Conservation (phyloP, 2,888 invertebrate genomes). For the Dascillus cervinus region DNA sequence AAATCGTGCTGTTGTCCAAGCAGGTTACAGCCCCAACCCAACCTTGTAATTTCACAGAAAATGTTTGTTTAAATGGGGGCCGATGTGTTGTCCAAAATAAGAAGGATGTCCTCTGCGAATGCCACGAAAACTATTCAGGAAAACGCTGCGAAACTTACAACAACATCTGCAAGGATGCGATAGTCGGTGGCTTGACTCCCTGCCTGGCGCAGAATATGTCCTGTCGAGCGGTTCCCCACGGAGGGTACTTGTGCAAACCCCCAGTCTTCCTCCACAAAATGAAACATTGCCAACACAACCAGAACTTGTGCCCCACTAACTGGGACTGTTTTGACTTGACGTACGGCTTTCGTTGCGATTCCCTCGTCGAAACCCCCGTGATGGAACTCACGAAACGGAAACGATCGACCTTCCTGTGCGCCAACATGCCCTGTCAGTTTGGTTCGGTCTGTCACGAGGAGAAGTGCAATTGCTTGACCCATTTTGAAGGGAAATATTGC, state of each 20-base stretch:
- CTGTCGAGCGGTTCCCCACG: not conserved
- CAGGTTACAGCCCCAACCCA: too few species aligned
- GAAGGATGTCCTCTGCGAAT: too few species aligned
- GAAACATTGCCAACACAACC: not conserved
- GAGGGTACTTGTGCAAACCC: not conserved
- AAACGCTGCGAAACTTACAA: too few species aligned
- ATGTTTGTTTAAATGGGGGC: too few species aligned
- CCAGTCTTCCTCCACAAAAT: not conserved
- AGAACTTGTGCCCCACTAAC: not conserved
- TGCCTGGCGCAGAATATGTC: not conserved
- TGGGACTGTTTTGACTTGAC: constrained; percentile 2
- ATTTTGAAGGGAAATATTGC: constrained; percentile 5
- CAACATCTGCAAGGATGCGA: not conserved
- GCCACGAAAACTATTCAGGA: too few species aligned
- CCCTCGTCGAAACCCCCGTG: too few species aligned
- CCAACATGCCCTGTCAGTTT: constrained; percentile 1
- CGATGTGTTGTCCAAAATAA: too few species aligned
- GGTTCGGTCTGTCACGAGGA: not conserved
- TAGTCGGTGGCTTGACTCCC: not conserved
- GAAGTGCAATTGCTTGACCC: constrained; percentile 4
- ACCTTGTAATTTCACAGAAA: too few species aligned
- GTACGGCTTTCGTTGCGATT: constrained; percentile 2
- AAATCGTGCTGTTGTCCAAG: too few species aligned
- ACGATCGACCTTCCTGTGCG: too few species aligned
- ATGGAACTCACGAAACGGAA: too few species aligned